Conservation (phyloP, 2,797 vertebrate genomes). For the Myripristis murdjan region DNA sequence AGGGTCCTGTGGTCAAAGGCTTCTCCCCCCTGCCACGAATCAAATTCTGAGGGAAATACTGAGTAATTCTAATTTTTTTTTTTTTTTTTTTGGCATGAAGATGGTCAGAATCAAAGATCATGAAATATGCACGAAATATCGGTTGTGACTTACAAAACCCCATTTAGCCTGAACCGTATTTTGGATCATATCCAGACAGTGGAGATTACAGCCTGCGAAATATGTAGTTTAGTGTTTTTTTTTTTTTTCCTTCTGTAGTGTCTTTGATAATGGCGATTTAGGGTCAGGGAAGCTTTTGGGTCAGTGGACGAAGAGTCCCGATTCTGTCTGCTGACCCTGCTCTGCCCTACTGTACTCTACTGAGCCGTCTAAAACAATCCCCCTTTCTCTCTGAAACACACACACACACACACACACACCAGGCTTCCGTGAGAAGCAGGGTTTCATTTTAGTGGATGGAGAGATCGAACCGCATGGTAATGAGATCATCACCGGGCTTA, state of each 20-base stretch:
- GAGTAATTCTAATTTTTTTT: too few species aligned
- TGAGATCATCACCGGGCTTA: conserved; percentile 62
- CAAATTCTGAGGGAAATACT: too few species aligned
- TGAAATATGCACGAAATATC: too few species aligned
- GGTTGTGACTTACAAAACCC: too few species aligned
- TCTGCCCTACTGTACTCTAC: conserved; percentile 39
- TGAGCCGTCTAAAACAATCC: conserved; percentile 43
- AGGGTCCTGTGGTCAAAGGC: too few species aligned
- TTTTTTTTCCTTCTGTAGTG: not conserved
- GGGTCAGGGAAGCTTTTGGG: conserved; percentile 43
- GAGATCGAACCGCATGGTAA: conserved; percentile 52
- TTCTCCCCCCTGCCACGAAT: too few species aligned
- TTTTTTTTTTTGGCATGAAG: too few species aligned
- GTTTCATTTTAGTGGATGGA: conserved; percentile 49
- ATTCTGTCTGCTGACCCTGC: conserved; percentile 52
- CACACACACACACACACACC: conserved; percentile 24
- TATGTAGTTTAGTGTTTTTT: conserved; percentile 3
- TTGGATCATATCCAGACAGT: not conserved
- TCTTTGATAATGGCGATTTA: conserved; percentile 2
- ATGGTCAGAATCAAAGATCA: too few species aligned
- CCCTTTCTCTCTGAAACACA: conserved; percentile 19
- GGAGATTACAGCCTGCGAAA: not conserved
- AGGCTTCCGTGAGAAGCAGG: conserved; percentile 63
- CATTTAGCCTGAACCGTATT: not conserved
- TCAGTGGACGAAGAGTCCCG: conserved; percentile 45